Conservation (phyloP, 2,888 invertebrate genomes). For the Drosophila austrosaltans region DNA sequence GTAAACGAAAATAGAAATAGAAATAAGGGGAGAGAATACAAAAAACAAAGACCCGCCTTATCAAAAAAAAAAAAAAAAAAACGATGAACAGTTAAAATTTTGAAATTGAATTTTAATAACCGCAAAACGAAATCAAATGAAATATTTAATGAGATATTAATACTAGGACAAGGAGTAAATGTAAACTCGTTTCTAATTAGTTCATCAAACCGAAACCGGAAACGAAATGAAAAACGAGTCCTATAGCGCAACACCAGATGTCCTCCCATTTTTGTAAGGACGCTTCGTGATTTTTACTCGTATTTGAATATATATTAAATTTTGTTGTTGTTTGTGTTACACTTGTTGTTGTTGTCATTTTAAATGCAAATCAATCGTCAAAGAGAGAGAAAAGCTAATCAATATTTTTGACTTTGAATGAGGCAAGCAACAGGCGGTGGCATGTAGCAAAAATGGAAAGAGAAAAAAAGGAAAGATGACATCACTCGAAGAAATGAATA, state of each 20-base stretch:
- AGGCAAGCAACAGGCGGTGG: background rate
- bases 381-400: conserved; percentile 51
- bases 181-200: conserved; percentile 72
- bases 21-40: background rate
- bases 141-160: conserved; percentile 78
- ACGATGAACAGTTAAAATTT: conserved; percentile 54
- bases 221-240: background rate
- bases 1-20: conserved; percentile 56
- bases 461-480: background rate
- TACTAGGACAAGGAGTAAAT: conserved; percentile 36
- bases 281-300: conserved; percentile 22
- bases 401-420: conserved; percentile 45
- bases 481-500: background rate
- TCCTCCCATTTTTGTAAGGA: background rate
- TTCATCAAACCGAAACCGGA: conserved; percentile 33
- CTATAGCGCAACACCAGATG: background rate
- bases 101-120: conserved; percentile 76
- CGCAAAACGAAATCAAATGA: conserved; percentile 61
- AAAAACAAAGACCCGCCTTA: background rate
- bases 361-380: conserved; percentile 70
- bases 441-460: background rate
- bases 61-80: background rate
- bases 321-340: conserved; percentile 40
- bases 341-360: conserved; percentile 58
- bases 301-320: conserved; percentile 78